Conservation (phyloP, 1,140 invertebrate species). For the Drosophila saltans region DNA sequence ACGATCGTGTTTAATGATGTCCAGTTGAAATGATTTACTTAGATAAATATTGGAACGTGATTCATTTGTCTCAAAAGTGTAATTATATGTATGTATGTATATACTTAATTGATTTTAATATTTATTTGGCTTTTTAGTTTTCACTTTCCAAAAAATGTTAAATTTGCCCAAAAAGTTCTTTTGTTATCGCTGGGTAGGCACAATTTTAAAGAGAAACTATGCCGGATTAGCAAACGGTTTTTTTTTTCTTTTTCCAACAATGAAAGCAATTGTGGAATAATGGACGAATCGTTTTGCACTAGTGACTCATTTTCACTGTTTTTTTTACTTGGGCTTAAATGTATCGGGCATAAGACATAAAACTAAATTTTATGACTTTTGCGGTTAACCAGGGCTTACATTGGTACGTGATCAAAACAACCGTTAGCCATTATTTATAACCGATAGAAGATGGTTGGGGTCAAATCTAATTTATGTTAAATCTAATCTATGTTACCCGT, state of each 20-base stretch:
- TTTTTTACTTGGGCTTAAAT: not conserved
- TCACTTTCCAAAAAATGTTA: constrained; percentile 52
- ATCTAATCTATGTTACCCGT: too few species aligned
- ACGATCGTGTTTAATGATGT: constrained; percentile 14
- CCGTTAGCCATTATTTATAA: too few species aligned
- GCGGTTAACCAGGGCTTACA: too few species aligned
- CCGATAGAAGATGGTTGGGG: too few species aligned
- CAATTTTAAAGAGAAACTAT: constrained; percentile 31
- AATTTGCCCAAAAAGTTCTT: not conserved
- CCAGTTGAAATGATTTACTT: constrained; percentile 42
- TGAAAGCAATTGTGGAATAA: constrained; percentile 24
- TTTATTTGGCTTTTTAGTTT: constrained; percentile 25
- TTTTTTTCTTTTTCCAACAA: constrained; percentile 18
- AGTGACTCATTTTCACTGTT: constrained; percentile 23
- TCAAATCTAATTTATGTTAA: too few species aligned
- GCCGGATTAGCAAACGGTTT: constrained; percentile 15
- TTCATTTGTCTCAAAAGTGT: constrained; percentile 9
- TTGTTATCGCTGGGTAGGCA: not conserved
- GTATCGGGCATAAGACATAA: too few species aligned
- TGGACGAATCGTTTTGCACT: not conserved
- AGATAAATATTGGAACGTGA: constrained; percentile 51
- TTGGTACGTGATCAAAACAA: too few species aligned
- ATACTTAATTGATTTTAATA: not conserved
- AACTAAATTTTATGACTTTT: too few species aligned
- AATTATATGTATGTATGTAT: not conserved